phyloP scores from a whole-genome alignment of 2,113 vertebrate genomes.

The Laticauda laticaudata region DNA sequence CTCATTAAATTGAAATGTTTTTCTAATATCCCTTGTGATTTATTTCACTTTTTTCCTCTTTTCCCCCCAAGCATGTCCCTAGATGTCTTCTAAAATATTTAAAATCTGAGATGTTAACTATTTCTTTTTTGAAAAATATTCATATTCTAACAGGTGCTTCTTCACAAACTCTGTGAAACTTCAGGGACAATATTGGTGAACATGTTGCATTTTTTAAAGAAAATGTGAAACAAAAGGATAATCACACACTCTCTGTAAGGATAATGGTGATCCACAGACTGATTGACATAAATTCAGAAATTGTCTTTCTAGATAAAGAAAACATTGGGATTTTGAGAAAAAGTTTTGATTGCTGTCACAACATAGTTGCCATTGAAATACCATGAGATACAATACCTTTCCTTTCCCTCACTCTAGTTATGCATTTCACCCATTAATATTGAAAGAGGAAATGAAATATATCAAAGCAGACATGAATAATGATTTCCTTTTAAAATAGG shows the following conservation, averaged over 20 bases:
- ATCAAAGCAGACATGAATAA: not conserved
- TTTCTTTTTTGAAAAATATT: constrained; percentile 2
- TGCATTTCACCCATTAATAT: not conserved
- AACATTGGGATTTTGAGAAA: not conserved
- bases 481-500: not conserved
- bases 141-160: not conserved
- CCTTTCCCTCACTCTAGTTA: not conserved
- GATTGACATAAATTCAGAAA: not conserved
- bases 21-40: not conserved
- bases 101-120: not conserved
- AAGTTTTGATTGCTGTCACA: not conserved
- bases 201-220: not conserved
- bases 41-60: not conserved
- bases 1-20: constrained; percentile 27
- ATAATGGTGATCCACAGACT: not conserved
- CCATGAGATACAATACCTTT: not conserved
- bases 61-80: not conserved
- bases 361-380: not conserved
- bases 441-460: not conserved
- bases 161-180: not conserved
- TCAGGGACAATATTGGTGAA: not conserved
- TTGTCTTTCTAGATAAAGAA: not conserved
- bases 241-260: not conserved
- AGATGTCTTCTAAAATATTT: constrained; percentile 11
- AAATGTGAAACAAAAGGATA: not conserved